Evolutionary conservation across 1,140 invertebrate genomes (phyloP), one percentile per base, ranked within the genome.

Genomic region (Nomia melanderi): DNA sequence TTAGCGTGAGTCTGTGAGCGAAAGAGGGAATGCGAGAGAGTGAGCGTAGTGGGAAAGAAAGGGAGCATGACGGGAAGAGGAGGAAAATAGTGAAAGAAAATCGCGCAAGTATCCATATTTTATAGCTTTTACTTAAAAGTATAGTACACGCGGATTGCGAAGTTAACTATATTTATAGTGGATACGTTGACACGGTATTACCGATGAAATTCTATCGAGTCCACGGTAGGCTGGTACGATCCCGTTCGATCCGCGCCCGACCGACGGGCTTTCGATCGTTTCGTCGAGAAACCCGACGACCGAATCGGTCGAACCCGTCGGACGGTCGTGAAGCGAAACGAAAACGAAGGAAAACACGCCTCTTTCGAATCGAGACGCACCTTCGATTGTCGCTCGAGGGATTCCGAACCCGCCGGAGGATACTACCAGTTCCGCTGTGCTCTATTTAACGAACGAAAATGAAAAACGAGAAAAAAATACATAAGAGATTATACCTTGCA

Each of bases 141-240:
- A 78, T 78, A 62, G 72, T 80, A 72, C 74, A 77, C 63, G 64
- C 44, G 74, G 62, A 82, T 80, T 72, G 67, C 84, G 84, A 89
- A 89, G 90, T 92, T 91, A 90, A 91, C 87, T 91, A 91, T 91
- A 92, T 91, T 91, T 91, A 90, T 92, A 92, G 87, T 90, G 47
- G 77, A 88, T 90, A 90, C 85, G 87, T 91, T 88, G 84, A 90
- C 82, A 78, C 60, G 79, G 80, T 84, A 84, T 84, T 85, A 78
- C 57, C 70, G 76, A 88, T 56, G 56, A 84, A 77, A 77, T 83
- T 83, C 86, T 85, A 88, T 87, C 41, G 70, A 83, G 86, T n/a
- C 74, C 54, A 85, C n/a, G 67, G 72, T 63, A 59, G 41, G 36
- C 36, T 65, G 54, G 33, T 27, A 63, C 12, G 12, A 44, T 17